phyloP scores from a whole-genome alignment of 2,888 invertebrate genomes.

The Diarsia brunnea region DNA sequence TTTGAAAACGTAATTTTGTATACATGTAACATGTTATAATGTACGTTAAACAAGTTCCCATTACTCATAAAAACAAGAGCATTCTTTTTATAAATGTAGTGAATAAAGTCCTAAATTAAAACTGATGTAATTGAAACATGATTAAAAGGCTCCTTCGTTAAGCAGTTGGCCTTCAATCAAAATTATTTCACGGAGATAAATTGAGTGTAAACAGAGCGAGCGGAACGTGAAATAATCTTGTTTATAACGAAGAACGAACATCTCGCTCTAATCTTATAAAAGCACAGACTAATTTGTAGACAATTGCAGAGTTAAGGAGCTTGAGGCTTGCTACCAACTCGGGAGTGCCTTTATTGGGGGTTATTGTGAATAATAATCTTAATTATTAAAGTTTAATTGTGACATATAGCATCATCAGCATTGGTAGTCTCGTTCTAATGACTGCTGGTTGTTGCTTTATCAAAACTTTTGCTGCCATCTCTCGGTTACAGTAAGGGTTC shows the following conservation, averaged over 20 bases:
- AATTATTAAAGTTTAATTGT: background rate
- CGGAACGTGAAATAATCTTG: conserved; percentile 65
- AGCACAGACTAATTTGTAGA: conserved; percentile 75
- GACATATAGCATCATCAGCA: background rate
- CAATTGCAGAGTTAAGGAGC: conserved; percentile 70
- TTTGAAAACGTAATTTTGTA: background rate
- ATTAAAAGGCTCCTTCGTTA: conserved; percentile 63
- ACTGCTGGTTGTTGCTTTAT: background rate
- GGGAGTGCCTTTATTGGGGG: conserved; percentile 17
- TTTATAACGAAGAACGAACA: conserved; percentile 66
- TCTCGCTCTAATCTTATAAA: conserved; percentile 75
- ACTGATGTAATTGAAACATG: conserved; percentile 54
- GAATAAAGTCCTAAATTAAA: conserved; percentile 46
- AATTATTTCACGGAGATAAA: conserved; percentile 66
- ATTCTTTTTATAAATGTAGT: background rate
- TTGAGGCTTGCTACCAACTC: conserved; percentile 37
- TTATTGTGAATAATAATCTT: background rate
- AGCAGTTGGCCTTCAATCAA: conserved; percentile 64
- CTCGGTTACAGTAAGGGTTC: background rate
- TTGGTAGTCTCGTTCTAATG: background rate
- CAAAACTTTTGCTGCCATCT: background rate
- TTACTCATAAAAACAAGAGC: too few relatives aligned
- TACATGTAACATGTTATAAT: background rate
- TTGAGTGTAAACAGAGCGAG: conserved; percentile 64
- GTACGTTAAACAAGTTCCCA: background rate